A percentile compares a stretch with the other conserved stretches of the same genome.
Conservation (phyloP, 2,113 vertebrate genomes). For the Pampusana beccarii region DNA sequence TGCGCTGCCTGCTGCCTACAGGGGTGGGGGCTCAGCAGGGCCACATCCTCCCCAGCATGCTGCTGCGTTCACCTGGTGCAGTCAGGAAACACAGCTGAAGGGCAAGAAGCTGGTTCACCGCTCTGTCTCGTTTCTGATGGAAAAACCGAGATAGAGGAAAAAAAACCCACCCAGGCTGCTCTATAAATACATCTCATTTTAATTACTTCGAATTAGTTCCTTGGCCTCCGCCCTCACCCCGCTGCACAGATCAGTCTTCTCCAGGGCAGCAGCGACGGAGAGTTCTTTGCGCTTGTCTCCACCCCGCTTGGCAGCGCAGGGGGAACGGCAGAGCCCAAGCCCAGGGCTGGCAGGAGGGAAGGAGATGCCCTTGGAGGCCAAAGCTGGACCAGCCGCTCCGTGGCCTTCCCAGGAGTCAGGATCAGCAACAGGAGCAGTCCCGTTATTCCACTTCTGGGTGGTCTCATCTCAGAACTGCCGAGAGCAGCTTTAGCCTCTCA, state of each 20-base stretch:
- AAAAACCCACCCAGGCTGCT: neutral
- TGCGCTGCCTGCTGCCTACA: neutral
- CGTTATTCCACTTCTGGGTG: neutral
- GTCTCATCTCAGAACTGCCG: neutral
- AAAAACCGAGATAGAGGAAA: neutral
- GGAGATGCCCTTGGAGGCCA: neutral
- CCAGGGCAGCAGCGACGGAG: neutral
- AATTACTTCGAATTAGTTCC: slow-evolving; percentile 40
- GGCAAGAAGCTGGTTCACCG: neutral
- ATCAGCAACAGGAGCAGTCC: neutral
- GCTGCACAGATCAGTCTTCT: neutral
- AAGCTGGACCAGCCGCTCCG: neutral
- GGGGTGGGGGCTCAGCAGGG: neutral
- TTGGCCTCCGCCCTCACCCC: neutral
- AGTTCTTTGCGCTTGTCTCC: neutral
- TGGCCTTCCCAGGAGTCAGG: neutral
- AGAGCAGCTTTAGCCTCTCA: slow-evolving; percentile 1
- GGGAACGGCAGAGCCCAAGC: neutral
- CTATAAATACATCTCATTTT: slow-evolving; percentile 59
- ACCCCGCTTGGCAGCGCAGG: neutral
- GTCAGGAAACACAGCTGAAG: rapidly evolving
- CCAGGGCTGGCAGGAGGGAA: rapidly evolving
- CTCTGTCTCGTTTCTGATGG: neutral
- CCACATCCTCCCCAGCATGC: neutral
- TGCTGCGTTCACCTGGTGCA: neutral